Evolutionary conservation across 1,140 invertebrate genomes (phyloP), one percentile per base, ranked within the genome.

Genomic region (Papilio xuthus): DNA sequence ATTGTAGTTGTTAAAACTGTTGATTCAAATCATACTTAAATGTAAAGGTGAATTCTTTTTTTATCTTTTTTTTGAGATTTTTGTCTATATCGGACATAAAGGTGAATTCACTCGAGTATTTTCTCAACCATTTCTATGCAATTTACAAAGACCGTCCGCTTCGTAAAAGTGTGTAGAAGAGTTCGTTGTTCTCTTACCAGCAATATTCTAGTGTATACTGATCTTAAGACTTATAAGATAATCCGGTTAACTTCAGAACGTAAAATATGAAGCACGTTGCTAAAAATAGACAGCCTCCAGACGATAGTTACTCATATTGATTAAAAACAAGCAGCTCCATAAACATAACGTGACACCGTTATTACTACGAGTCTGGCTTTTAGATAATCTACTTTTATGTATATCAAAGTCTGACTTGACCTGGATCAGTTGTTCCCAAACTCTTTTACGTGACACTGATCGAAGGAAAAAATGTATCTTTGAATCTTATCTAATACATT

Each of bases 211-310:
- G n/a, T n/a, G 32, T 32, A 32, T 32, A 32, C 18, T 15, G 15
- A 63, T 28, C 4, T 18, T 26, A 37, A 15, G 23, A 42, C 1
- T 47, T 47, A 63, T 4, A 63, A 41, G 70, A 44, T 44, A 26
- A 63, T 28, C 9, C 74, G 18, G 53, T 76, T 63, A 76, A 76
- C 50, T 18, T 60, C 32, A 60, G 50, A 41, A n/a, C 32, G 28
- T 32, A 76, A 76, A 63, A 63, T 32, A 28, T 37, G 50, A 60
- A 72, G 70, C 70, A 32, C 74, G 53, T 37, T 9, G 60, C 74
- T 76, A 76, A 60, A 76, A 76, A 76, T 76, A 76, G 74, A 76
- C 32, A 76, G 74, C 74, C 74, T 76, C 74, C 74, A 76, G 74
- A 76, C 74, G 9, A 53, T 76, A 32, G 74, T 76, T 76, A 76